phyloP scores from a whole-genome alignment of 2,797 vertebrate genomes.

The Masticophis lateralis region DNA sequence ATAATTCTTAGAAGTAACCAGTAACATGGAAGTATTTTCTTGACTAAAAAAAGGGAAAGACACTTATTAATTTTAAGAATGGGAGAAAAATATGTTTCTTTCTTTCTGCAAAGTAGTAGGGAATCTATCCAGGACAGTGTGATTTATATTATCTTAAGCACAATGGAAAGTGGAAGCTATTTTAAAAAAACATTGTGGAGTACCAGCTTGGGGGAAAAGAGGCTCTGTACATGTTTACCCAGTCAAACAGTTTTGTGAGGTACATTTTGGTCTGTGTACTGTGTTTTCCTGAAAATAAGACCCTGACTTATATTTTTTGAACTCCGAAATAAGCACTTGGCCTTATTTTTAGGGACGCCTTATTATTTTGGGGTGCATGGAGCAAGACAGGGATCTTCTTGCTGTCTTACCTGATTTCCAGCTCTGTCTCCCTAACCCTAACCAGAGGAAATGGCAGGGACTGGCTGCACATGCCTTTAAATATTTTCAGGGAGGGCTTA shows the following conservation, averaged over 20 bases:
- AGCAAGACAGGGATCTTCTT: too few relatives aligned
- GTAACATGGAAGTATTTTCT: not conserved
- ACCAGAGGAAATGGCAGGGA: too few relatives aligned
- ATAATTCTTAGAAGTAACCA: not conserved
- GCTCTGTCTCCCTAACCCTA: too few relatives aligned
- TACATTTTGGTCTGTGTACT: not conserved
- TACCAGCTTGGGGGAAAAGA: not conserved
- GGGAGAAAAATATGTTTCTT: not conserved
- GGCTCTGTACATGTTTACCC: not conserved
- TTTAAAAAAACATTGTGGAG: not conserved
- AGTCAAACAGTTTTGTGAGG: not conserved
- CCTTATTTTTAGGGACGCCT: too few relatives aligned
- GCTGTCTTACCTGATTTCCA: too few relatives aligned
- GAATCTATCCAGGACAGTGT: not conserved
- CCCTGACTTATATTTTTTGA: too few relatives aligned
- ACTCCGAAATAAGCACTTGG: too few relatives aligned
- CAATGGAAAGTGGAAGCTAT: not conserved
- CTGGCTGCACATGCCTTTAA: too few relatives aligned
- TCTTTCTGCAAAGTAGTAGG: not conserved
- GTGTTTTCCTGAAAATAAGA: too few relatives aligned
- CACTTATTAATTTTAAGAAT: not conserved
- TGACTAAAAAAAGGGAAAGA: not conserved
- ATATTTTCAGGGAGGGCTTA: too few relatives aligned
- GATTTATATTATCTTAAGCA: not conserved
- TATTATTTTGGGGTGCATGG: too few relatives aligned